A percentile compares a stretch with the other conserved stretches of the same genome.
These are phyloP conservation scores for Sebastes oblongus DNA, from an alignment of 2,797 vertebrate genomes.

Conservation along the genomic window DNA sequence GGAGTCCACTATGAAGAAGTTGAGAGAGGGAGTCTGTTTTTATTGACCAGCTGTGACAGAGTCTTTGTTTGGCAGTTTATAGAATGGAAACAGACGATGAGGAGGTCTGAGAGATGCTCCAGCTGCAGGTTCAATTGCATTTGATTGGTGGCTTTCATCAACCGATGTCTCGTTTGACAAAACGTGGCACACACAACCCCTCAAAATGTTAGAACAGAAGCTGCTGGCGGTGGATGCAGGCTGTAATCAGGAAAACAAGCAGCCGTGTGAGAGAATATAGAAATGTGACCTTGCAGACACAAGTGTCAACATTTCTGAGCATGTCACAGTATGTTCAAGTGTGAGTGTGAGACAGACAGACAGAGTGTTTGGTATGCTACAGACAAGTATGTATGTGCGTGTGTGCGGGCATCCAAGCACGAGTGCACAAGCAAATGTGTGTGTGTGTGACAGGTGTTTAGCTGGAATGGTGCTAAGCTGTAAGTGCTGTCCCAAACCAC, in stretches of 20 bases:
- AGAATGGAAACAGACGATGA: background rate
- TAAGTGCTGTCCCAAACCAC: slow-evolving; percentile 76
- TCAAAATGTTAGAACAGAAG: background rate
- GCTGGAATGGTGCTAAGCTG: slow-evolving; percentile 80
- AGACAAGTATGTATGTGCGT: slow-evolving; percentile 33
- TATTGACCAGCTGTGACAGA: background rate
- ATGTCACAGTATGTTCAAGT: slow-evolving; percentile 89
- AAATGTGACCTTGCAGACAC: slow-evolving; percentile 74
- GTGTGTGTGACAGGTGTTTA: slow-evolving; percentile 76
- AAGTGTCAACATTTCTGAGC: slow-evolving; percentile 91
- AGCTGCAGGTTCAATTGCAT: background rate
- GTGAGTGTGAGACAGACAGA: slow-evolving; percentile 60
- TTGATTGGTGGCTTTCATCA: background rate
- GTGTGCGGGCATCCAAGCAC: slow-evolving; percentile 10
- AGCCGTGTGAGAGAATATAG: slow-evolving; percentile 43
- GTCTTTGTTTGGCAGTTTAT: background rate
- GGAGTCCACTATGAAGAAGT: slow-evolving; percentile 26
- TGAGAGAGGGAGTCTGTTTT: slow-evolving; percentile 12
- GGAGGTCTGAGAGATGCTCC: background rate
- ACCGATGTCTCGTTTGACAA: background rate
- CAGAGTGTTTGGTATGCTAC: slow-evolving; percentile 45
- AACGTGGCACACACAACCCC: background rate
- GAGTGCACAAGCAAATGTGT: slow-evolving; percentile 13
- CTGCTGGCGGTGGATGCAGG: background rate
- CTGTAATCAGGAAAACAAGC: slow-evolving; percentile 40